Evolutionary conservation across 53 echinoderm and acorn worm species (phyloP).

Genomic region (Luidia sarsii): DNA sequence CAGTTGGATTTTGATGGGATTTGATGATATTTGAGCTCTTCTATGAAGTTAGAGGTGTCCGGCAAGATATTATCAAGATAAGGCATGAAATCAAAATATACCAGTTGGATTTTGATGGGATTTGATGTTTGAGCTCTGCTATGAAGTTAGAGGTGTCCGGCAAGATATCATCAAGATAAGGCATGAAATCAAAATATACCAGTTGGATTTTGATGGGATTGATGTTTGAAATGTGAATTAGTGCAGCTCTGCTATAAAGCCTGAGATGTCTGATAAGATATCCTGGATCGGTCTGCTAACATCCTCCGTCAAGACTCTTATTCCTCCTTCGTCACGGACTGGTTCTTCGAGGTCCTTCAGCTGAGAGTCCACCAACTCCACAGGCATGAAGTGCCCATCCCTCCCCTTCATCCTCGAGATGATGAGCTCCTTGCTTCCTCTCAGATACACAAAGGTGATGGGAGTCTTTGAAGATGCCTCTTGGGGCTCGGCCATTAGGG

Average conservation of each 20-base stretch:
- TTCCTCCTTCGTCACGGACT: conserved; percentile 28
- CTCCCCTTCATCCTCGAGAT: conserved; percentile 21
- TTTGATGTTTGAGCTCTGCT: too few species aligned
- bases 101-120: too few species aligned
- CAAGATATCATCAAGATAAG: too few species aligned
- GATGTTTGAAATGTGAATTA: too few species aligned
- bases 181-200: too few species aligned
- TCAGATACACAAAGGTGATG: conserved; percentile 50
- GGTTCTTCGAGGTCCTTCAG: conserved; percentile 52
- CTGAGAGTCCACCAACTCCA: conserved; percentile 52
- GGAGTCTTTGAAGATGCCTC: not conserved
- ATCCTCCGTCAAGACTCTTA: conserved; percentile 18
- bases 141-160: too few species aligned
- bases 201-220: too few species aligned
- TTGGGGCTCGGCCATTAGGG: not conserved
- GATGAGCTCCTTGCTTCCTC: conserved; percentile 36
- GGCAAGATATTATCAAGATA: too few species aligned
- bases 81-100: too few species aligned
- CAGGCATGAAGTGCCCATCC: conserved; percentile 54
- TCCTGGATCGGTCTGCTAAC: not conserved
- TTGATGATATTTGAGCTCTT: too few species aligned
- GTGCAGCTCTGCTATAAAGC: not conserved
- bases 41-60: too few species aligned
- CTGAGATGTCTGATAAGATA: not conserved
- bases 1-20: too few species aligned